Evolutionary conservation across 1,140 invertebrate species (phyloP).

Genomic region (Homarus americanus): DNA sequence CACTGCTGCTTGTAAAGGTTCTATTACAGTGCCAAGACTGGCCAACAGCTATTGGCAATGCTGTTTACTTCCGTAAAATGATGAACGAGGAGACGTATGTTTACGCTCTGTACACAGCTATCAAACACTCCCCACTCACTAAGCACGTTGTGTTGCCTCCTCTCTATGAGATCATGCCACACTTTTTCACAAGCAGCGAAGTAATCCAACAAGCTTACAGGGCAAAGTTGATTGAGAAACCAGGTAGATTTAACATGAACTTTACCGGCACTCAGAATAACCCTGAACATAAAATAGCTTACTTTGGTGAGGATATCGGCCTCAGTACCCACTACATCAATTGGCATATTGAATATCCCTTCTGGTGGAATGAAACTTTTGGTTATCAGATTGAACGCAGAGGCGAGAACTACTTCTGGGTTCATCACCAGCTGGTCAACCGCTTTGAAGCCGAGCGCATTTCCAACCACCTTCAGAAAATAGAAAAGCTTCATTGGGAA

Average conservation of each 20-base stretch:
- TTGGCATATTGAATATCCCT: constrained; percentile 27
- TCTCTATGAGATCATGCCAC: constrained; percentile 54
- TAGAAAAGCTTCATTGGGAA: constrained; percentile 28
- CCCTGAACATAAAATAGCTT: constrained; percentile 23
- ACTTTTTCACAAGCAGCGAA: constrained; percentile 49
- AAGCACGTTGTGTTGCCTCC: constrained; percentile 46
- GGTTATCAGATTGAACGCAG: constrained; percentile 17
- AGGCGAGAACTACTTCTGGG: constrained; percentile 46
- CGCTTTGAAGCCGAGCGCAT: constrained; percentile 47
- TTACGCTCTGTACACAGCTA: constrained; percentile 29
- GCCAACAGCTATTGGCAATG: constrained; percentile 20
- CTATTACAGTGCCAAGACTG: constrained; percentile 41
- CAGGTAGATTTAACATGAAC: not conserved
- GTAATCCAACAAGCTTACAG: constrained; percentile 47
- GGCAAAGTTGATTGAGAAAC: constrained; percentile 29
- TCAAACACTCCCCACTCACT: constrained; percentile 25
- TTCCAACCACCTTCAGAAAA: constrained; percentile 26
- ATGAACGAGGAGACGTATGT: constrained; percentile 51
- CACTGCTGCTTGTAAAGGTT: constrained; percentile 32
- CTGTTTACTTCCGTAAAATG: constrained; percentile 33
- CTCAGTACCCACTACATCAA: constrained; percentile 38
- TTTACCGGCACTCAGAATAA: constrained; percentile 13
- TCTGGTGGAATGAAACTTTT: constrained; percentile 29
- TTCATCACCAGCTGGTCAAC: constrained; percentile 23
- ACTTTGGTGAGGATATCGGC: constrained; percentile 45